Percentiles rank a stretch among this genome's conserved stretches.
phyloP scores from a whole-genome alignment of 2,113 vertebrate species.

The Opisthocomus hoazin region DNA sequence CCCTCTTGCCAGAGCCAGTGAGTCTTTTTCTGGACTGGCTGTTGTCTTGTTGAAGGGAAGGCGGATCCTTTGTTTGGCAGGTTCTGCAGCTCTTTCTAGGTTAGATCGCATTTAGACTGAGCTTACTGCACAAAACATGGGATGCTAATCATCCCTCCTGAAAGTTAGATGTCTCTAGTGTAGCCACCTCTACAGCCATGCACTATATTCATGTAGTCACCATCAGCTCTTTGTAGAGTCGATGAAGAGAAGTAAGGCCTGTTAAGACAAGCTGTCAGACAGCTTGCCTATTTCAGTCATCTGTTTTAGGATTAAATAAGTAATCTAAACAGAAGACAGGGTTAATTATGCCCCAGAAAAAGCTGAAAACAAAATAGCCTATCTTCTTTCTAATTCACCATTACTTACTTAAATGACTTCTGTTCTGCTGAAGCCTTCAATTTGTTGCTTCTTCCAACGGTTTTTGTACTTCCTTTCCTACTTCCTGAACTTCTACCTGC shows the following conservation, averaged over 20 bases:
- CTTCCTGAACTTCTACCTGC: not conserved
- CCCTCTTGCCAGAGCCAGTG: not conserved
- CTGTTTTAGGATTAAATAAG: not conserved
- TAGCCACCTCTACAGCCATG: not conserved
- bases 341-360: not conserved
- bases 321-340: not conserved
- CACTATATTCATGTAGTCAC: accelerated
- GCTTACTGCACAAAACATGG: not conserved
- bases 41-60: not conserved
- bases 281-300: not conserved
- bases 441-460: not conserved
- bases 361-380: not conserved
- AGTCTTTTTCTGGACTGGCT: not conserved
- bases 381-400: not conserved
- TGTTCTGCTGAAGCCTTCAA: not conserved
- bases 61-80: not conserved
- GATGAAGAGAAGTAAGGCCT: not conserved
- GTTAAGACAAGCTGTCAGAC: not conserved
- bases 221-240: not conserved
- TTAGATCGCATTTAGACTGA: not conserved
- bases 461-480: not conserved
- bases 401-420: not conserved
- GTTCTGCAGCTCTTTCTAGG: not conserved
- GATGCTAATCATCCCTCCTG: not conserved
- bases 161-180: not conserved